These are phyloP conservation scores for Cremastinae sp. DNA, from an alignment of 2,888 invertebrate genomes.

Conservation along the genomic window DNA sequence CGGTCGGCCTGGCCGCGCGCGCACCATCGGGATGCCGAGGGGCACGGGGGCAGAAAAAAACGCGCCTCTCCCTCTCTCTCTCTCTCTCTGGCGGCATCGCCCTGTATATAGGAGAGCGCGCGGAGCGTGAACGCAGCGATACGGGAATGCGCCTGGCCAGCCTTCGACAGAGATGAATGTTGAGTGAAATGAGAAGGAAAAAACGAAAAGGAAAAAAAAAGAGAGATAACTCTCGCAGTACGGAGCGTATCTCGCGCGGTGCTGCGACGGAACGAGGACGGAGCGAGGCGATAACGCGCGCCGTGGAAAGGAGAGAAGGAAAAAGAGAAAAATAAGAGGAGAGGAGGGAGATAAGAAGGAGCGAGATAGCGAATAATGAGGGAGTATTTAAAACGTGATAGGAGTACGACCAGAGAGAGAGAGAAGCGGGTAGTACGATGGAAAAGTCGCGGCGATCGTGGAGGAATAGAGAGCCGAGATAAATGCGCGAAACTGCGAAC, in stretches of 20 bases:
- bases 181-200: slow-evolving; percentile 33
- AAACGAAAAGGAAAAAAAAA: slow-evolving; percentile 49
- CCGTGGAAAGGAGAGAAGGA: slow-evolving; percentile 34
- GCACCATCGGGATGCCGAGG: slow-evolving; percentile 61
- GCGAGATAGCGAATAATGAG: slow-evolving; percentile 27
- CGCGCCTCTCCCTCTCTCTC: slow-evolving; percentile 3
- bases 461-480: slow-evolving; percentile 19
- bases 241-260: not conserved
- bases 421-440: not conserved
- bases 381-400: slow-evolving; percentile 28
- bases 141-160: slow-evolving; percentile 44
- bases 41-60: slow-evolving; percentile 55
- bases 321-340: slow-evolving; percentile 48
- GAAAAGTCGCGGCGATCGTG: slow-evolving; percentile 34
- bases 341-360: slow-evolving; percentile 35
- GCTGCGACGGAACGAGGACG: too few species aligned
- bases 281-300: not conserved
- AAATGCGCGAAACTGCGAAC: slow-evolving; percentile 9
- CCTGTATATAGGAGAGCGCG: slow-evolving; percentile 42
- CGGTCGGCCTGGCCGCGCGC: slow-evolving; percentile 86
- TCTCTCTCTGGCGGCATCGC: not conserved
- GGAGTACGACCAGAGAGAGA: not conserved
- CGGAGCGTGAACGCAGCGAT: slow-evolving; percentile 50
- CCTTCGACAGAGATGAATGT: slow-evolving; percentile 25
- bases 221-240: slow-evolving; percentile 26